A percentile compares a stretch with the other conserved stretches of the same genome.
Conservation (phyloP, 1,140 invertebrate genomes). For the Platorchestia sp. region DNA sequence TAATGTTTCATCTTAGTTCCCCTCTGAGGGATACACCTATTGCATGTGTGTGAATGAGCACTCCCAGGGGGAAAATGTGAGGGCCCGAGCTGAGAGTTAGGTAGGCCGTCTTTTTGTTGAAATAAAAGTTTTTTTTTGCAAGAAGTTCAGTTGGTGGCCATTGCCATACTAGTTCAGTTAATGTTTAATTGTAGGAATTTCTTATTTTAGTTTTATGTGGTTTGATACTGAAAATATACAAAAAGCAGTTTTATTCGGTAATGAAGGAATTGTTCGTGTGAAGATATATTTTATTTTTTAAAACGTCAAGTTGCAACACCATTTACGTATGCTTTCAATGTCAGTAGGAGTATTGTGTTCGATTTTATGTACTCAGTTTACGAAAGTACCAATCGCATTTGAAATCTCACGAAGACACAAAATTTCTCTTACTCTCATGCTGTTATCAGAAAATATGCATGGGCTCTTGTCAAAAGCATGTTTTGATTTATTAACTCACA, state of each 20-base stretch:
- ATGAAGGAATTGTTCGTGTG: background rate
- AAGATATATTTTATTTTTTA: background rate
- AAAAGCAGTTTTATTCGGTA: background rate
- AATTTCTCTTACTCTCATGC: background rate
- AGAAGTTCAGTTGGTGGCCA: background rate
- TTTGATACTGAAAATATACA: background rate
- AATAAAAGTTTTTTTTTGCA: background rate
- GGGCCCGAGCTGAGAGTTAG: no score
- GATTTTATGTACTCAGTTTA: background rate
- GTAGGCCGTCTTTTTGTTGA: no score
- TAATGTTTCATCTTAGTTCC: no score
- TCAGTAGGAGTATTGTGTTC: background rate
- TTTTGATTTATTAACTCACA: background rate
- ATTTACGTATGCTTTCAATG: background rate
- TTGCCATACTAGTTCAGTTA: conserved; percentile 1
- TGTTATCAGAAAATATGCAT: background rate
- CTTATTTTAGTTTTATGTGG: background rate
- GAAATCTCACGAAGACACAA: background rate
- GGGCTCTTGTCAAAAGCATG: background rate
- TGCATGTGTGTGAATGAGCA: background rate
- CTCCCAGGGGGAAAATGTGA: no score
- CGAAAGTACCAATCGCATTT: background rate
- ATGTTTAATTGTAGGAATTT: background rate
- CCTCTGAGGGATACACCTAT: background rate
- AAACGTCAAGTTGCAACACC: background rate